Base-by-base conservation (phyloP, 2,797 vertebrate genomes). In the Pampus argenteus region DNA sequence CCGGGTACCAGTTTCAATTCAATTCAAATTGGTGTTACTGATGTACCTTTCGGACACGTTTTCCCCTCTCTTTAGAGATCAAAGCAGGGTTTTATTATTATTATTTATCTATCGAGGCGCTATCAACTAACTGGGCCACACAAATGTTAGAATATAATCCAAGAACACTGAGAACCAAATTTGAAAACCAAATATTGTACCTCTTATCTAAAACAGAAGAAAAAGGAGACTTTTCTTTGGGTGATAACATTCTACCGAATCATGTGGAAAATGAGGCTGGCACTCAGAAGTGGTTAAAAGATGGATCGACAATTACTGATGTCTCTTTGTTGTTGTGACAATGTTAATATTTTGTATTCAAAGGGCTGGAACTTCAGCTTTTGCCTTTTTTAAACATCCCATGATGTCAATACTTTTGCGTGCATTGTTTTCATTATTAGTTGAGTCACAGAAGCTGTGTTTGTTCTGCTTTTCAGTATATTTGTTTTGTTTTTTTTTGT, bases 331-430 rank as follows among this genome's bases (percentile, higher is more conserved):
- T 45, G 68, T 85, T 61, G 72, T 84, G 72, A 87, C 67, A 44
- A 83, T 85, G 68, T 74, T 79, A 52, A 66, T 86, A 69, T 69
- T 80, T 91, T 89, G 78, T 86, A 90, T 70, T 88, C 80, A 77
- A 93, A 91, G 90, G 91, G 90, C 90, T 93, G 83, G 71, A 86
- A 80, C 85, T 81, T 86, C 88, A 90, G 90, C 85, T 85, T 91
- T 91, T 89, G 89, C 88, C 91, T 92, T 93, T 84, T 86, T 80
- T n/a, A n/a, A n/a, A 82, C 84, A 79, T 78, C 89, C 88, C 76
- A 83, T 87, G 89, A 92, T 91, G 86, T 90, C 86, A 84, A 78
- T 77, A 85, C 90, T 91, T 87, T 79, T 70, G 83, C 74, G 86
- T 80, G 80, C 81, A 76, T 82, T 79, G 80, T 89, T 81, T 80